Percentiles rank a stretch among this genome's conserved stretches.
phyloP scores from a whole-genome alignment of 2,113 vertebrate species.

The Phalacrocorax carbo region DNA sequence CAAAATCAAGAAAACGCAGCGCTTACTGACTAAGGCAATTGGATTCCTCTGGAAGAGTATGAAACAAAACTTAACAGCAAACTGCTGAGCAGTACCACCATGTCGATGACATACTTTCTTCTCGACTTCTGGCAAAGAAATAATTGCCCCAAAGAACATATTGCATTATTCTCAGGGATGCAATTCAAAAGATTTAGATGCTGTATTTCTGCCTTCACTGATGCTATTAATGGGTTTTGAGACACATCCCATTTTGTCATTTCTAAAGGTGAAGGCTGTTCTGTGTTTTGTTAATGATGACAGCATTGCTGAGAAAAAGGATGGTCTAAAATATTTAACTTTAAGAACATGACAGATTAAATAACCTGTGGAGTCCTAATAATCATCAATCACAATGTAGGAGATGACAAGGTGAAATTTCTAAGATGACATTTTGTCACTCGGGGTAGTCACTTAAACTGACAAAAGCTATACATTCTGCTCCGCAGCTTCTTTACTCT shows the following conservation, averaged over 20 bases:
- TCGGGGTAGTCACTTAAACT: conserved; percentile 61
- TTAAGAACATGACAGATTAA: conserved; percentile 64
- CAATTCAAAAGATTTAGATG: conserved; percentile 64
- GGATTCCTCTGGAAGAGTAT: conserved; percentile 15
- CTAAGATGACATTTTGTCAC: conserved; percentile 34
- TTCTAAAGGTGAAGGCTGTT: conserved; percentile 69
- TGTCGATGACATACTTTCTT: conserved; percentile 34
- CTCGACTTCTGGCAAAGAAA: conserved; percentile 9
- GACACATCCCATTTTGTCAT: conserved; percentile 70
- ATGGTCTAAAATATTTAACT: conserved; percentile 67
- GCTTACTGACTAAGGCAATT: neutral
- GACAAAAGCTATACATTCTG: conserved; percentile 61
- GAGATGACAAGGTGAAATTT: conserved; percentile 63
- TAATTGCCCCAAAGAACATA: conserved; percentile 46
- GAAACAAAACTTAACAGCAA: conserved; percentile 13
- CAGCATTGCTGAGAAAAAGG: conserved; percentile 49
- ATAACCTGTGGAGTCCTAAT: conserved; percentile 54
- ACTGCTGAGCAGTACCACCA: neutral
- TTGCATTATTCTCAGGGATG: conserved; percentile 49
- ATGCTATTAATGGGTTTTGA: conserved; percentile 72
- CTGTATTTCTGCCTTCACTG: conserved; percentile 63
- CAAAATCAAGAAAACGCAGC: conserved; percentile 39
- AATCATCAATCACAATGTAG: conserved; percentile 46
- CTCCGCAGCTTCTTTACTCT: conserved; percentile 61
- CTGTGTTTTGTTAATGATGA: conserved; percentile 66